Conservation (phyloP, 2,113 vertebrate genomes). For the Vireo altiloquus region DNA sequence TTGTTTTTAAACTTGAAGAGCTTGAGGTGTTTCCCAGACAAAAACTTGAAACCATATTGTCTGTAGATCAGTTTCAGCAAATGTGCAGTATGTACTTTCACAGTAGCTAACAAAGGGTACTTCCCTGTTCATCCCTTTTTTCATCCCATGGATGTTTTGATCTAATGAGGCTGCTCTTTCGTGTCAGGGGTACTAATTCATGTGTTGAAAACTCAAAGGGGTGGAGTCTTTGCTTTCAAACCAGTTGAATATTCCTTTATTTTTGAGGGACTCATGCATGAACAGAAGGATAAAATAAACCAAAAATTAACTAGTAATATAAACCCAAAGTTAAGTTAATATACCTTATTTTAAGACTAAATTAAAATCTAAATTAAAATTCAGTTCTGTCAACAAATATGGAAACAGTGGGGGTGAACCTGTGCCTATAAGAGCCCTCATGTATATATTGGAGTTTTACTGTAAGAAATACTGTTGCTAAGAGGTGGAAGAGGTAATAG, state of each 20-base stretch:
- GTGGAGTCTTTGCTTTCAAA: background rate
- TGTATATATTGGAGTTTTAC: background rate
- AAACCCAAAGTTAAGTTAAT: background rate
- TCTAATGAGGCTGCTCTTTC: background rate
- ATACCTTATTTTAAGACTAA: background rate
- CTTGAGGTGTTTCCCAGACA: background rate
- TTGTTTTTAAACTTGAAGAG: background rate
- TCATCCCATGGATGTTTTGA: background rate
- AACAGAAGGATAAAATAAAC: background rate
- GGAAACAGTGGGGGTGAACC: background rate
- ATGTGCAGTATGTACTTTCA: background rate
- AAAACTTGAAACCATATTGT: background rate
- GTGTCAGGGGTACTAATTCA: background rate
- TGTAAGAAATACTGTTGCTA: background rate
- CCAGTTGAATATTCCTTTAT: background rate
- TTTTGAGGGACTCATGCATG: background rate
- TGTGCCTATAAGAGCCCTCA: background rate
- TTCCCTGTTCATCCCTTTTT: background rate
- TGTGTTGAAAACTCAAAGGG: background rate
- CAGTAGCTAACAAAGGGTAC: fast-evolving
- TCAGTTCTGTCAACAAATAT: background rate
- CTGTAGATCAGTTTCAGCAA: background rate
- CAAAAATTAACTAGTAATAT: background rate
- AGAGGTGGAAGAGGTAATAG: background rate
- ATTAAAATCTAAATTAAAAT: background rate